Percentiles rank a stretch among this genome's conserved stretches.
Conservation (phyloP, 2,113 vertebrate genomes). For the Burhinus bistriatus region DNA sequence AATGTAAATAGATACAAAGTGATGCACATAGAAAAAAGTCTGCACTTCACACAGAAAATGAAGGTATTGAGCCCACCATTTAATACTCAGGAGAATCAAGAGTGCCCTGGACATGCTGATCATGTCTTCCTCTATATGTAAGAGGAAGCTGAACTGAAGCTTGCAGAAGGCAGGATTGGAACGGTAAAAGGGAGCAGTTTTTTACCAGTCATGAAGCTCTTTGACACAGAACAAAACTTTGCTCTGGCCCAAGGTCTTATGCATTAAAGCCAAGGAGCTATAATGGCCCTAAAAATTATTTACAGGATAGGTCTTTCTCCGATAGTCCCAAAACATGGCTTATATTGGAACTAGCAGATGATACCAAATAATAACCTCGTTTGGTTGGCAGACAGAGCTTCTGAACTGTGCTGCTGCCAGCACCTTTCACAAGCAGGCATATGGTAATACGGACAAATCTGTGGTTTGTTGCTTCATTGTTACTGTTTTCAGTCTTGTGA, state of each 20-base stretch:
- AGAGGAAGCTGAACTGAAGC: neutral
- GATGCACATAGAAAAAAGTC: neutral
- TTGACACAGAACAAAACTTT: neutral
- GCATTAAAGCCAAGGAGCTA: neutral
- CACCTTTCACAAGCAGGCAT: neutral
- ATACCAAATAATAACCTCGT: neutral
- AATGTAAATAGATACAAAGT: neutral
- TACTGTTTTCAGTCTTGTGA: neutral
- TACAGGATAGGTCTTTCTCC: neutral
- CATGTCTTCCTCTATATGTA: neutral
- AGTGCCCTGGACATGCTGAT: neutral
- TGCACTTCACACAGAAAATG: neutral
- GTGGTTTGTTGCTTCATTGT: neutral
- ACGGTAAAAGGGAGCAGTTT: neutral
- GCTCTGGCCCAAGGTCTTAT: neutral
- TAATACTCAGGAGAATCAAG: neutral
- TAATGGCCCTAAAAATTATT: neutral
- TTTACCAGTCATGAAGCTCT: neutral
- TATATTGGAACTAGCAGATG: neutral
- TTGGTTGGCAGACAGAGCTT: neutral
- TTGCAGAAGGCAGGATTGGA: neutral
- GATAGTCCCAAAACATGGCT: neutral
- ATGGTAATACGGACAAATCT: neutral
- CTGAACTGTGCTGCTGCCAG: neutral
- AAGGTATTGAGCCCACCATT: neutral